phyloP scores from a whole-genome alignment of 37 sponge, comb jelly and placozoan species.

The Ephydatia muelleri region DNA sequence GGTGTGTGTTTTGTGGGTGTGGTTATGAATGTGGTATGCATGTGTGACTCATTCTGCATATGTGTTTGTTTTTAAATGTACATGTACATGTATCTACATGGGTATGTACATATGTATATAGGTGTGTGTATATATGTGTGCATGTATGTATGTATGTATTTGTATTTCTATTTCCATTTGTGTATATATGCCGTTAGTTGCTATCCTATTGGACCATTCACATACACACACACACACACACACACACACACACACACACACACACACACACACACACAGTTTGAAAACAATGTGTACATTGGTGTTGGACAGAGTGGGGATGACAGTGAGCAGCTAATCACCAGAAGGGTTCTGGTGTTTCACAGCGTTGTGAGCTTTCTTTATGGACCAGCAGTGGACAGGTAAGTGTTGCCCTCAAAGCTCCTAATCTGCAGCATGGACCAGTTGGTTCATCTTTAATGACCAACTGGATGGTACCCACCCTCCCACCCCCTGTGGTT shows the following conservation, averaged over 20 bases:
- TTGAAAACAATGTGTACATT: slow-evolving; percentile 6
- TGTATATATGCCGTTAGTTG: too few species aligned
- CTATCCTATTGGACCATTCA: neutral
- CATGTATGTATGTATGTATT: too few species aligned
- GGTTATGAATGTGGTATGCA: neutral
- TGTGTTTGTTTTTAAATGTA: too few species aligned
- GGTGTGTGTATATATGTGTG: too few species aligned
- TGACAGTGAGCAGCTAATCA: neutral
- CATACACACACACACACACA: slow-evolving; percentile 39
- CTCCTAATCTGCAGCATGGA: too few species aligned
- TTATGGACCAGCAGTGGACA: neutral
- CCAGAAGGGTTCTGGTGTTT: neutral
- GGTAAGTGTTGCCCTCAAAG: neutral
- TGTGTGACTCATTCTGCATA: neutral
- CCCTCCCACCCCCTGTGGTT: too few species aligned
- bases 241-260: slow-evolving; percentile 39
- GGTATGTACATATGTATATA: too few species aligned
- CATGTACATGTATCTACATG: too few species aligned
- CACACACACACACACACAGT: slow-evolving; percentile 41
- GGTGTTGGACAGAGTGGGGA: neutral
- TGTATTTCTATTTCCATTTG: too few species aligned
- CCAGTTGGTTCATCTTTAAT: too few species aligned
- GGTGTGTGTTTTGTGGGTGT: neutral
- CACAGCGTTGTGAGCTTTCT: neutral
- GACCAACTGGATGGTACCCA: too few species aligned